phyloP scores from a whole-genome alignment of 2,888 invertebrate species.

The Acronicta aceris region DNA sequence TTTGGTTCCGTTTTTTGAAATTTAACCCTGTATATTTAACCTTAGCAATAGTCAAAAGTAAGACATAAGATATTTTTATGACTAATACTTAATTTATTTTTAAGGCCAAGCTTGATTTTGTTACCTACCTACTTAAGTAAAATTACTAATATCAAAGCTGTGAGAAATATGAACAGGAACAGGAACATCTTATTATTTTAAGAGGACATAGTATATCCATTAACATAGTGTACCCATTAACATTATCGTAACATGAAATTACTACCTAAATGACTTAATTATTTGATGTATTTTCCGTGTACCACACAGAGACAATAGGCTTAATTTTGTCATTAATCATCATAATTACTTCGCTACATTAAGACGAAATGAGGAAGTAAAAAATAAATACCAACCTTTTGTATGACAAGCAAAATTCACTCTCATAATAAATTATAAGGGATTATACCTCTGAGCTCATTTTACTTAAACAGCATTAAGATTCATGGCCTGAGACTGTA shows the following conservation, averaged over 20 bases:
- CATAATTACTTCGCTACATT: conserved; percentile 35
- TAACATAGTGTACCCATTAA: too few species aligned
- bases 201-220: too few species aligned
- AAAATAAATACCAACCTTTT: conserved; percentile 12
- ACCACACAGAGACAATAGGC: conserved; percentile 12
- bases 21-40: too few species aligned
- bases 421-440: conserved; percentile 39
- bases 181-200: too few species aligned
- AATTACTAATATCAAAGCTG: background rate
- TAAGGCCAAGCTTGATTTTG: too few species aligned
- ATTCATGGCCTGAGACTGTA: conserved; percentile 61
- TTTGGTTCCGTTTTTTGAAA: too few species aligned
- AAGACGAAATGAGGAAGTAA: conserved; percentile 8
- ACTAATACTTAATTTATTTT: too few species aligned
- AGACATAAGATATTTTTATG: too few species aligned
- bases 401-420: conserved; percentile 18
- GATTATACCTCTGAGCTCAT: conserved; percentile 38
- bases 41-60: too few species aligned
- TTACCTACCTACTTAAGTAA: too few species aligned
- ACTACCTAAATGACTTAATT: conserved; percentile 31
- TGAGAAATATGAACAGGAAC: too few species aligned
- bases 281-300: conserved; percentile 45
- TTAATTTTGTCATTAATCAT: conserved; percentile 39
- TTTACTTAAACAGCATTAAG: conserved; percentile 50
- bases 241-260: too few species aligned